A percentile compares a stretch with the other conserved stretches of the same genome.
Conservation (phyloP, 1,140 invertebrate species). For the Diabrotica virgifera region DNA sequence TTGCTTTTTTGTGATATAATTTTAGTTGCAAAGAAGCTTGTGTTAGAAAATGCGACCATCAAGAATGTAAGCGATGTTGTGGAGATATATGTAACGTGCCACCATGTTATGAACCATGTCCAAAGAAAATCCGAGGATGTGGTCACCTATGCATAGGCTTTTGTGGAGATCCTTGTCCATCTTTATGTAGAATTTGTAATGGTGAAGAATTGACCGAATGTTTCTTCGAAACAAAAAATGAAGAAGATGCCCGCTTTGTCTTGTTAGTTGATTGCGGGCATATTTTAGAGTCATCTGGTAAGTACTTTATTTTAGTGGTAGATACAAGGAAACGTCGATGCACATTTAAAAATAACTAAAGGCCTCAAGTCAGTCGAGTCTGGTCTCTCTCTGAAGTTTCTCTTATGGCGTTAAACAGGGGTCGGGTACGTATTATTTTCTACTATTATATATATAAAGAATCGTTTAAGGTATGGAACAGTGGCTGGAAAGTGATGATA, state of each 20-base stretch:
- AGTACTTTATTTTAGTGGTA: no score
- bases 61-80: constrained; percentile 55
- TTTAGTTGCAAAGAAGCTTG: constrained; percentile 47
- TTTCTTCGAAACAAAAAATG: constrained; percentile 59
- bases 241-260: constrained; percentile 58
- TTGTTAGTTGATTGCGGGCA: constrained; percentile 63
- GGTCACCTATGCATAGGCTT: constrained; percentile 62
- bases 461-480: constrained; percentile 51
- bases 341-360: no score
- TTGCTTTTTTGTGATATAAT: no score
- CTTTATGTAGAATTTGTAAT: constrained; percentile 53
- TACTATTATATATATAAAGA: no score
- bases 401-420: no score
- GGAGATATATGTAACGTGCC: constrained; percentile 52
- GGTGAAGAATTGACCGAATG: constrained; percentile 50
- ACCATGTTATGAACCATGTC: constrained; percentile 33
- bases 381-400: no score
- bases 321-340: no score
- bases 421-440: no score
- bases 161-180: constrained; percentile 65
- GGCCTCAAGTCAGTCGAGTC: no score
- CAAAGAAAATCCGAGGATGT: constrained; percentile 51
- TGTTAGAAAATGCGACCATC: constrained; percentile 46
- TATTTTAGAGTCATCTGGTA: constrained; percentile 52
- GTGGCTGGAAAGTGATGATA: constrained; percentile 50